Percentiles rank a stretch among this genome's conserved stretches.
Conservation (phyloP, 2,888 invertebrate species). For the Matsumyia berberina region DNA sequence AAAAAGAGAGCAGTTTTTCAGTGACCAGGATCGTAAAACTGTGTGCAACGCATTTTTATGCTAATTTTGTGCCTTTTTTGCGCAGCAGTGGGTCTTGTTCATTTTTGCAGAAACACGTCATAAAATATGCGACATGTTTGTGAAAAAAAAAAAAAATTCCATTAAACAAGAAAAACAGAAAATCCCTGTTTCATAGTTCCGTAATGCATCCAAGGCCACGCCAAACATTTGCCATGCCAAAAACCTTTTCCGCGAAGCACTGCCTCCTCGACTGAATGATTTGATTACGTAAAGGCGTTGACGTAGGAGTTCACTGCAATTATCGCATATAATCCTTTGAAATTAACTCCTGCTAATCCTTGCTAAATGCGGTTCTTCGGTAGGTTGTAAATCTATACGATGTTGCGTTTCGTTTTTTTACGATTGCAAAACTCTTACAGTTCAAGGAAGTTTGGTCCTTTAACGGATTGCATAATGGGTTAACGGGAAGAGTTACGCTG, state of each 20-base stretch:
- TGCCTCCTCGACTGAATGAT: background rate
- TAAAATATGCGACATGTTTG: background rate
- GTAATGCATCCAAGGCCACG: conserved; percentile 29
- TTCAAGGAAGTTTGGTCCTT: conserved; percentile 46
- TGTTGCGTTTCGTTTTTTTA: conserved; percentile 3
- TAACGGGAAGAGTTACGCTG: conserved; percentile 70
- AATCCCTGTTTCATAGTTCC: background rate
- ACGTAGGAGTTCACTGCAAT: conserved; percentile 48
- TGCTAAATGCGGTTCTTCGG: too few species aligned
- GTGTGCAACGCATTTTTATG: conserved; percentile 1
- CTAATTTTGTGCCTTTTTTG: conserved; percentile 6
- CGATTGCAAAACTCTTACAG: background rate
- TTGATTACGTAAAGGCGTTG: conserved; percentile 33
- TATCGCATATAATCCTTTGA: conserved; percentile 69
- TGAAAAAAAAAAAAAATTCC: background rate
- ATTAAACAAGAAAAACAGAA: background rate
- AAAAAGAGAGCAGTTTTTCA: conserved; percentile 39
- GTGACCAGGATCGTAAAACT: conserved; percentile 11
- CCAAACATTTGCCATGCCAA: background rate
- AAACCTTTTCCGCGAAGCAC: background rate
- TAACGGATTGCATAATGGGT: conserved; percentile 65
- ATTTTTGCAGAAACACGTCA: background rate
- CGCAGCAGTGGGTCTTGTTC: conserved; percentile 16
- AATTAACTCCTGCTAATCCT: conserved; percentile 46
- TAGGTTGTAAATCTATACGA: conserved; percentile 30